Evolutionary conservation across 2,797 vertebrate genomes (phyloP), one percentile per base, ranked within the genome.

Genomic region (Arctocebus calabarensis): DNA sequence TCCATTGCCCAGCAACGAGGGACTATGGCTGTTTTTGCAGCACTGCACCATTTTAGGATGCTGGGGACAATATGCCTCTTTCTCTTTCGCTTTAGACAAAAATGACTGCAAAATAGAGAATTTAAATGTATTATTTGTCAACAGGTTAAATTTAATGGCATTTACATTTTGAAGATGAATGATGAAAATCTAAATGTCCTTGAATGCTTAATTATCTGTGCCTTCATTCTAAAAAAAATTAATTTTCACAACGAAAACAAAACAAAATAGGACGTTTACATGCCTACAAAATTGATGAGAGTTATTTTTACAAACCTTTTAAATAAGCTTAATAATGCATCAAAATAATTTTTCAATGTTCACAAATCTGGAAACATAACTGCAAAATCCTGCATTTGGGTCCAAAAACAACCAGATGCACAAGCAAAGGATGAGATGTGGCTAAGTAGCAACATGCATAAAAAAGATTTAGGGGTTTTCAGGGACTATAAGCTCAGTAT

Each of bases 1-100:
- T 93, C 96, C 93, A 98, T 96, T 98, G 97, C 96, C 97, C 97
- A 98, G 97, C 97, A 98, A 97, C 92, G 70, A 97, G 3, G 75
- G 84, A 91, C 78, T 92, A 2, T 86, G 83, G 95, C 86, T 97
- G 96, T 91, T 98, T 94, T 92, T 40, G 89, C 75, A 98, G 91
- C 96, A 94, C 59, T 88, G 70, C 52, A 90, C 52, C 68, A 91
- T 94, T 91, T 97, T 97, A 98, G 87, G 88, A 98, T 91, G 61
- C 89, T 90, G 7, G 37, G 85, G 66, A 95, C 89, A 97, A 13
- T 88, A 95, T 90, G 90, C 37, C 73, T 52, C 52, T 81, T 78
- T 79, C 92, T n/a, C 62, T 10, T 40, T 62, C n/a, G 81, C 29
- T 78, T 97, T 91, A 90, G 37, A n/a, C 17, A 34, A 81, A 55